Evolutionary conservation across 2,113 vertebrate genomes (phyloP).

Genomic region (Trichechus manatus): DNA sequence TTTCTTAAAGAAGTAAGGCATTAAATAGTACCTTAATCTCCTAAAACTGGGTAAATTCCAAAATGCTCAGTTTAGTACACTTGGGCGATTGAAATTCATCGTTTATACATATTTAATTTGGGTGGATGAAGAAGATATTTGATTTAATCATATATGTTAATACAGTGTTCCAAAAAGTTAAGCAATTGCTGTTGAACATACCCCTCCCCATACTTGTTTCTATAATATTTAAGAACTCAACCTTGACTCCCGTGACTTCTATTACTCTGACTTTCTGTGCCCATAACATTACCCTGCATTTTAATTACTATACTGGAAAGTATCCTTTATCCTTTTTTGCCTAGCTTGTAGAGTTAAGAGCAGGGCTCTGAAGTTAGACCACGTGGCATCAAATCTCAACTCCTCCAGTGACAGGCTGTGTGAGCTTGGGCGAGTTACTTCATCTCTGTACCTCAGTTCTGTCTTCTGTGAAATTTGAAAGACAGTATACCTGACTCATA

Average conservation of each 20-base stretch:
- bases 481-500: neutral
- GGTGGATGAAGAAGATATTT: neutral
- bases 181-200: neutral
- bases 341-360: neutral
- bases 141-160: neutral
- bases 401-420: neutral
- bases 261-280: neutral
- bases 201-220: neutral
- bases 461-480: slow-evolving; percentile 24
- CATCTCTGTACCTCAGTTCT: neutral
- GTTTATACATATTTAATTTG: neutral
- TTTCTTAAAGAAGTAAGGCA: neutral
- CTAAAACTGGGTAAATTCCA: neutral
- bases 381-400: neutral
- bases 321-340: neutral
- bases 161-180: neutral
- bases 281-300: neutral
- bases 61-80: neutral
- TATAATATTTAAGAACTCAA: neutral
- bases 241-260: neutral
- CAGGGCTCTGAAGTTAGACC: neutral
- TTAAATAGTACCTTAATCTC: neutral
- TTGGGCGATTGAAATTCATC: neutral
- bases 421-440: neutral
- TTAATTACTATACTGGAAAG: neutral